Evolutionary conservation across 2,888 invertebrate species (phyloP), one percentile per base, ranked within the genome.

Genomic region (Andricus curvator): DNA sequence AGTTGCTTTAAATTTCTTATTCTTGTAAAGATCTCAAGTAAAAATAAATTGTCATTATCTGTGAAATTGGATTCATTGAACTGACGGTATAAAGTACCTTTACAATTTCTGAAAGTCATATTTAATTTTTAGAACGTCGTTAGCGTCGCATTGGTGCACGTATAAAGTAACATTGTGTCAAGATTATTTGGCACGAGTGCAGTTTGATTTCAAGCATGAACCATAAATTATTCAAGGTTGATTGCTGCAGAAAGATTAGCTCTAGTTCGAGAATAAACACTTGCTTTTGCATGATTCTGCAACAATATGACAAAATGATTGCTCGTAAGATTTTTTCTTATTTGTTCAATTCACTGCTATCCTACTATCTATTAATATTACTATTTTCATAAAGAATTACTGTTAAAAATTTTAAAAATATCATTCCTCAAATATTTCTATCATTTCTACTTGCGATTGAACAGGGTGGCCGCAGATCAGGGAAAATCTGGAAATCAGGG

Each of bases 191-290:
- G 37, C 66, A 67, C 37, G 37, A 41, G 11, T 67, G 66, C 37
- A 67, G 37, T 67, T 37, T 67, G 66, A 67, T 67, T 67, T 67
- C 66, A 37, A 8, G 66, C 66, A 67, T 67, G n/a, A 67, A 67
- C 66, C 33, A 67, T 67, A 67, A 67, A 41, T 67, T 67, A 67
- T 67, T 67, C n/a, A 67, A 22, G 37, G 41, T 67, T 67, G 37
- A 67, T 67, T 67, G 37, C 37, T 67, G 44, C 37, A 67, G 25
- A 25, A 62, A 62, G 41, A 44, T 41, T 67, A 37, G 20, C 66
- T 66, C 37, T 41, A 41, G 37, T 33, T 66, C n/a, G n/a, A 62
- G 62, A 62, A 62, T 62, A 62, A 62, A 62, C 62, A 62, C 62
- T 62, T 25, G 62, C 62, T 25, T 62, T 62, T 62, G 15, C 25